These are phyloP conservation scores for Sprattus sprattus DNA, from an alignment of 2,113 vertebrate species.

Conservation along the genomic window DNA sequence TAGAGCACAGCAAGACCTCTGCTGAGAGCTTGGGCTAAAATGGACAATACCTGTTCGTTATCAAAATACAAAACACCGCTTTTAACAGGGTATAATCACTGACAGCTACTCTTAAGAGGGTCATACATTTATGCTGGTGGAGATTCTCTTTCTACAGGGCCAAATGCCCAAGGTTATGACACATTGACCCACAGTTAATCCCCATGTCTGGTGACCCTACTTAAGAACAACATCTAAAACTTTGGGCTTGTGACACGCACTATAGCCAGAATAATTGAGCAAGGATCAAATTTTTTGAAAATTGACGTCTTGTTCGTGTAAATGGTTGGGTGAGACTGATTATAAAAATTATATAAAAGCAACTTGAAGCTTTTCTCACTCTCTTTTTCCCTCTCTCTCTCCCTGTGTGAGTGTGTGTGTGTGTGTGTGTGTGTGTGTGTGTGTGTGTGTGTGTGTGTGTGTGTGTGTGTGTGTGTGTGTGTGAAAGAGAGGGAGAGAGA, in stretches of 20 bases:
- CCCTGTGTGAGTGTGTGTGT: background rate
- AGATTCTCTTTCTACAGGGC: background rate
- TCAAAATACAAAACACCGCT: background rate
- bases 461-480: slow-evolving; percentile 46
- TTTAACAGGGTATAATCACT: background rate
- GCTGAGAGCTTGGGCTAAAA: background rate
- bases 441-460: background rate
- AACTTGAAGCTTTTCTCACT: background rate
- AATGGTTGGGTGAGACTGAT: background rate
- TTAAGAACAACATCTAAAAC: background rate
- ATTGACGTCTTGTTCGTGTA: background rate
- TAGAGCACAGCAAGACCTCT: background rate
- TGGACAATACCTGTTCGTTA: background rate
- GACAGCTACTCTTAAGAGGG: no score
- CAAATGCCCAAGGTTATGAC: background rate
- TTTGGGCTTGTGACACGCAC: background rate
- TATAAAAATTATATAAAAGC: background rate
- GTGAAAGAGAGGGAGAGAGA: slow-evolving; percentile 10
- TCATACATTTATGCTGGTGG: no score
- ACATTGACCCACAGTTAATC: background rate
- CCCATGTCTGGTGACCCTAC: background rate
- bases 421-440: background rate
- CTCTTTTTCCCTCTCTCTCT: background rate
- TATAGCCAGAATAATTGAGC: background rate
- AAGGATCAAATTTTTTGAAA: background rate